Base-by-base conservation (phyloP, 2,797 vertebrate genomes). In the Diplodus puntazzo region DNA sequence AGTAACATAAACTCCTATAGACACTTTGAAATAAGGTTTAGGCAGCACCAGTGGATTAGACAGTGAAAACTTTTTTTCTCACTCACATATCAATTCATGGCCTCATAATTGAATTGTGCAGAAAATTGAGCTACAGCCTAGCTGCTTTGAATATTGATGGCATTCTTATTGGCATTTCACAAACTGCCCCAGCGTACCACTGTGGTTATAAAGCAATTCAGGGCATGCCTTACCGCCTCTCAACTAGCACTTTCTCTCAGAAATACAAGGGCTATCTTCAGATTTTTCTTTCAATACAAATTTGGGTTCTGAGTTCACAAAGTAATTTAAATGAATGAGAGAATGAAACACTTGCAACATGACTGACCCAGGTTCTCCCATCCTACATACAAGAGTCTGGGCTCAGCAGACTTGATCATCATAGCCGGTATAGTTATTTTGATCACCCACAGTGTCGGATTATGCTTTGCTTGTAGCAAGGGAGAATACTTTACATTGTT, bases 101-200 rank as follows among this genome's bases (percentile, higher is more conserved):
- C 13, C 21, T 55, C 18, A 23, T 43, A 3, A 30, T 46, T 54
- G 12, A 25, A 13, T 73, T 69, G 61, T 49, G 55, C 70, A 34
- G 12, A 16, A 50, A 67, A 66, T 25, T 0, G 9, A 67, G 65
- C 16, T 12, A 34, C 65, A 60, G 48, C 34, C 43, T 53, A 71
- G 49, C 69, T 34, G 48, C 16, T 2, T 42, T 57, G 21, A 53
- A 16, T 50, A 27, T 21, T 59, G n/a, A 66, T 67, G 57, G 11
- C 8, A 18, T 73, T 73, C n/a, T 63, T 20, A 50, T 7, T 61
- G 16, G n/a, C 27, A 61, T 61, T 75, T 69, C 52, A 62, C 43
- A 59, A 23, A 12, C 50, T 60, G 17, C 18, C 11, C 18, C 14
- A 45, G 12, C 11, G n/a, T 57, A 58, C 55, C 20, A 5, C 39